Percentiles rank a stretch among this genome's conserved stretches.
phyloP scores from a whole-genome alignment of 2,797 vertebrate genomes.

The Brachymystax lenok region DNA sequence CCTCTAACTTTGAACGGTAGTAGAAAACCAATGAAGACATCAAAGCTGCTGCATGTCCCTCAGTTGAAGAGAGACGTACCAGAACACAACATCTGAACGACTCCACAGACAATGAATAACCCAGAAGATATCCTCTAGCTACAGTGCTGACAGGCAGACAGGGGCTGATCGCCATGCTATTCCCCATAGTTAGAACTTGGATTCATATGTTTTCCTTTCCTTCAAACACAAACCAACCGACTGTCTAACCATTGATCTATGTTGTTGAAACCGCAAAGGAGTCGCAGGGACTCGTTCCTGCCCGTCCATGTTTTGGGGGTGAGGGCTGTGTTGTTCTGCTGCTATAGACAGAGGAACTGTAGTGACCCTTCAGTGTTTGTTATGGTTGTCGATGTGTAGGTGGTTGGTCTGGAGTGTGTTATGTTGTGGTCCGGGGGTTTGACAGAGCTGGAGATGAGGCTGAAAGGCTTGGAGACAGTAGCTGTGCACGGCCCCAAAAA shows the following conservation, averaged over 20 bases:
- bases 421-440: background rate
- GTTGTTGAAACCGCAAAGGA: constrained; percentile 31
- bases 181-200: background rate
- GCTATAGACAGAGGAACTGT: background rate
- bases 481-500: background rate
- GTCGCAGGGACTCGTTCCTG: background rate
- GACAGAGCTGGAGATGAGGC: background rate
- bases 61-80: constrained; percentile 30
- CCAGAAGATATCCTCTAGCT: background rate
- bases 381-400: background rate
- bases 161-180: constrained; percentile 26
- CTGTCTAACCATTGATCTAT: constrained; percentile 13
- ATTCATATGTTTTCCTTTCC: constrained; percentile 29
- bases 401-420: background rate
- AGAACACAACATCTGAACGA: constrained; percentile 47
- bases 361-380: background rate
- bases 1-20: constrained; percentile 15
- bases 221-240: constrained; percentile 14
- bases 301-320: background rate
- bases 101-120: constrained; percentile 41
- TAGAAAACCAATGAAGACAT: constrained; percentile 26
- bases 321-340: background rate
- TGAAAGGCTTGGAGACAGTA: background rate
- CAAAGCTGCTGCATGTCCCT: constrained; percentile 22
- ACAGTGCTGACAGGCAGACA: background rate